Conservation (phyloP, 1,140 invertebrate genomes). For the Drosophila saltans region DNA sequence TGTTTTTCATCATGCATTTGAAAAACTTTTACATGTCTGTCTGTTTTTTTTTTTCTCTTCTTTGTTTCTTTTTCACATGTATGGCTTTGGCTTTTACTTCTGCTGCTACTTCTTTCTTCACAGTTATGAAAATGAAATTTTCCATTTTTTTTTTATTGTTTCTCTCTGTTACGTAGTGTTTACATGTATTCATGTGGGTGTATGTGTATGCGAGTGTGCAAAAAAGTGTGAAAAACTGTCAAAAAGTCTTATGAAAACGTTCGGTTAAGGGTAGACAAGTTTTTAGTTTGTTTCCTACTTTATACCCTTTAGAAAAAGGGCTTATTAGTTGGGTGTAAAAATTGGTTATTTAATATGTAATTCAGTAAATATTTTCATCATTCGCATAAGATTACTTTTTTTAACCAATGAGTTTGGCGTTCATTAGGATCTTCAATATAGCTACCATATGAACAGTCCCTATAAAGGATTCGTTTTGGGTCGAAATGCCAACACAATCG, state of each 20-base stretch:
- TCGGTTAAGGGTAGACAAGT: constrained; percentile 22
- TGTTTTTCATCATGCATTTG: constrained; percentile 60
- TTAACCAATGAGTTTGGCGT: too few species aligned
- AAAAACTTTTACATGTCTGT: constrained; percentile 15
- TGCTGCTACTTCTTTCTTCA: neutral
- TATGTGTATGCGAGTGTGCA: constrained; percentile 13
- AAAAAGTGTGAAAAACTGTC: constrained; percentile 57
- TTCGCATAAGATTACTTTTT: too few species aligned
- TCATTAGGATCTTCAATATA: too few species aligned
- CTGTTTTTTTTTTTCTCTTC: constrained; percentile 11
- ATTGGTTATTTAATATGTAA: too few species aligned
- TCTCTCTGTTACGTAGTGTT: constrained; percentile 20
- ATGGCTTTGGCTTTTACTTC: constrained; percentile 22
- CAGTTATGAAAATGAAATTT: constrained; percentile 27
- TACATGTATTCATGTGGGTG: neutral
- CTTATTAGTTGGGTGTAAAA: too few species aligned
- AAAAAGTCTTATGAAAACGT: constrained; percentile 62
- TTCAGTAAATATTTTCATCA: too few species aligned
- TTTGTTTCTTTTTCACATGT: neutral
- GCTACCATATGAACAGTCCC: too few species aligned
- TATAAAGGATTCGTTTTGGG: too few species aligned
- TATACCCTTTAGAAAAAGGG: neutral
- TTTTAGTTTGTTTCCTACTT: neutral
- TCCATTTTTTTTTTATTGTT: constrained; percentile 26
- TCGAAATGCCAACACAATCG: too few species aligned